These are phyloP conservation scores for Melanotus villosus DNA, from an alignment of 2,888 invertebrate species.

Conservation along the genomic window DNA sequence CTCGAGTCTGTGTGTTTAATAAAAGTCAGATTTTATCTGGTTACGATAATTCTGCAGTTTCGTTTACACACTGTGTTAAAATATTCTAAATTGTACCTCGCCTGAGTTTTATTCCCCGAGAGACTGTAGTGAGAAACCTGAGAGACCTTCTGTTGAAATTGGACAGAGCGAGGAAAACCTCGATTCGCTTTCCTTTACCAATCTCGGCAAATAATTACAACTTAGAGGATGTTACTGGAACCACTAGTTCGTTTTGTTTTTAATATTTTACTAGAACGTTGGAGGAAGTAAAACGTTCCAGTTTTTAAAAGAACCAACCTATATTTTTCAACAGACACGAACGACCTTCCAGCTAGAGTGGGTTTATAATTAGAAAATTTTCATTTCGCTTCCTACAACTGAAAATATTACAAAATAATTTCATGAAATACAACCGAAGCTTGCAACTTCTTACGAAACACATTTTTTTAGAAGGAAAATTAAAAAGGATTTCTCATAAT, in stretches of 20 bases:
- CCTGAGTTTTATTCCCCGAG: constrained; percentile 25
- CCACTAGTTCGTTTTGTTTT: background rate
- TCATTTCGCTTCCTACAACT: no score
- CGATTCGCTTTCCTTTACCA: background rate
- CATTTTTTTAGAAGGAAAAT: no score
- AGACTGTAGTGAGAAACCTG: constrained; percentile 7
- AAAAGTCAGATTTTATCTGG: background rate
- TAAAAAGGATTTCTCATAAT: no score
- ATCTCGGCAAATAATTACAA: constrained; percentile 7
- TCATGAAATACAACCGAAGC: no score
- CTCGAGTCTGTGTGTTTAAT: background rate
- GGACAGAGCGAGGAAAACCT: background rate
- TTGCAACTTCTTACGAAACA: no score
- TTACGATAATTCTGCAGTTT: background rate
- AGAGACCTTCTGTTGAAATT: constrained; percentile 16
- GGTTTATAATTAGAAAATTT: no score
- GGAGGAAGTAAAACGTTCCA: no score
- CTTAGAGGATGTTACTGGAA: background rate
- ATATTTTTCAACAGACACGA: no score
- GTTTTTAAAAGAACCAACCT: no score
- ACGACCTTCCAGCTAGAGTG: no score
- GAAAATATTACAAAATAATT: no score
- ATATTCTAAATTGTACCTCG: constrained; percentile 25
- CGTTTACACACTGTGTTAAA: constrained; percentile 8
- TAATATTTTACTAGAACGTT: no score